Conservation (phyloP, 2,888 invertebrate species). For the Chalcosyrphus nemorum region DNA sequence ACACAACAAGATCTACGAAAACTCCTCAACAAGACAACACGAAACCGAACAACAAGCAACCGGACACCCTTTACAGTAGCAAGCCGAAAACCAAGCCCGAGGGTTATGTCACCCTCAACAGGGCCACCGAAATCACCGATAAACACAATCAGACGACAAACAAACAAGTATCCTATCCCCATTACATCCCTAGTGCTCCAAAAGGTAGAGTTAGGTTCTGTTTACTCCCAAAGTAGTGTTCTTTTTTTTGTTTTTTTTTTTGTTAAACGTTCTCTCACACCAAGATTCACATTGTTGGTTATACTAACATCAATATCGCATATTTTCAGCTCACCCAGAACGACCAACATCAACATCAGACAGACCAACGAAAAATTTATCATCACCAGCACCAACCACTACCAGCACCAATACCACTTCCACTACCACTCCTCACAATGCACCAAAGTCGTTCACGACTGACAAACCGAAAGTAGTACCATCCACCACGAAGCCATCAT, state of each 20-base stretch:
- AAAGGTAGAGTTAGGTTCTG: constrained; percentile 72
- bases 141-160: constrained; percentile 69
- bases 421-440: constrained; percentile 40
- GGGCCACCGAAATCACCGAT: constrained; percentile 60
- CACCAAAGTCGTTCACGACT: constrained; percentile 53
- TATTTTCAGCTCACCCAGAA: constrained; percentile 66
- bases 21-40: constrained; percentile 48
- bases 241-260: no score
- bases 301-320: constrained; percentile 60
- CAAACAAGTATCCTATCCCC: constrained; percentile 70
- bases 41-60: constrained; percentile 43
- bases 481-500: constrained; percentile 58
- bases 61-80: constrained; percentile 55
- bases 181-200: constrained; percentile 66
- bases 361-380: constrained; percentile 61
- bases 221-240: constrained; percentile 60
- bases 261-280: constrained; percentile 42
- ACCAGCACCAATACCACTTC: constrained; percentile 38
- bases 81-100: constrained; percentile 54
- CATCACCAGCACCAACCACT: constrained; percentile 61
- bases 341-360: constrained; percentile 55
- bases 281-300: constrained; percentile 41
- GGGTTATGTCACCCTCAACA: constrained; percentile 43
- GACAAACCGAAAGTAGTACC: constrained; percentile 59
- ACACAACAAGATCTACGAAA: constrained; percentile 59